A percentile compares a stretch with the other conserved stretches of the same genome.
Evolutionary conservation across 2,888 invertebrate species (phyloP).

Genomic region (Drosophila yooni): DNA sequence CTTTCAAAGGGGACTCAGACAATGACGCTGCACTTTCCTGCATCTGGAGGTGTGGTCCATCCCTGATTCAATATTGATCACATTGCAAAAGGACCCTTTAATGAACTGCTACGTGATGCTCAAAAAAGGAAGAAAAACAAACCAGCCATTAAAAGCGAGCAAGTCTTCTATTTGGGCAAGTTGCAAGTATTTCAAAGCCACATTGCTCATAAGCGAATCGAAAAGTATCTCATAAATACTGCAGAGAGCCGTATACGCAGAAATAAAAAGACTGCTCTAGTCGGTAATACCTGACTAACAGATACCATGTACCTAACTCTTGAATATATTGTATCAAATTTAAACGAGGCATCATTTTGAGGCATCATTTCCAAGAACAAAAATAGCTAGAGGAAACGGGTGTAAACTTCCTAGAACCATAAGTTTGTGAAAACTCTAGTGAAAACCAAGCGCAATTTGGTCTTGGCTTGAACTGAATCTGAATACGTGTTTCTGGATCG

Average conservation of each 20-base stretch:
- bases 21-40: slow-evolving; percentile 66
- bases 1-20: slow-evolving; percentile 39
- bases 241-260: slow-evolving; percentile 19
- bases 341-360: neutral
- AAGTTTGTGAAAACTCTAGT: too few species aligned
- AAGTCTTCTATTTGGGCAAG: slow-evolving; percentile 28
- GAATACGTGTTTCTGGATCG: neutral
- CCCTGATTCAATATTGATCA: slow-evolving; percentile 57
- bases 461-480: neutral
- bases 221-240: slow-evolving; percentile 15
- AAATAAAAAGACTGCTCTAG: slow-evolving; percentile 6
- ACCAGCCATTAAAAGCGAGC: slow-evolving; percentile 28
- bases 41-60: neutral
- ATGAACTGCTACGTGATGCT: slow-evolving; percentile 16
- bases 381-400: neutral
- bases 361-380: too few species aligned
- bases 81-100: slow-evolving; percentile 13
- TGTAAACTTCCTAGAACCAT: neutral
- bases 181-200: neutral
- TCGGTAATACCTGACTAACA: neutral
- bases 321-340: neutral
- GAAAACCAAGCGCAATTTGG: neutral
- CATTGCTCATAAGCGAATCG: slow-evolving; percentile 8
- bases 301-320: neutral
- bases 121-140: neutral